These are phyloP conservation scores for Porites lobata DNA, from an alignment of 92 coral and sea anemone genomes.

Conservation along the genomic window DNA sequence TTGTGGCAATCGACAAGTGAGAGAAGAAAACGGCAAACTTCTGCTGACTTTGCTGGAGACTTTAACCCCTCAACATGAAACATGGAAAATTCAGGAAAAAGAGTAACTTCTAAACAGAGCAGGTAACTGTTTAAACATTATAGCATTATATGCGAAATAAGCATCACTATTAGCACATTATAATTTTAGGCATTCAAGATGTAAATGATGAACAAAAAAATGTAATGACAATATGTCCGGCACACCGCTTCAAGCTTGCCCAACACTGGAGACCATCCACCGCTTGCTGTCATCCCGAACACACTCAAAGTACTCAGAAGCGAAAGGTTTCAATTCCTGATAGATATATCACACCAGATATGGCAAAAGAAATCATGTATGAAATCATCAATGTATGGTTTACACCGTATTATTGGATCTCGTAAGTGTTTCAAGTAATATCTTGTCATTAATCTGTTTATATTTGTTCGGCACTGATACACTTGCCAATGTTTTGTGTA, in stretches of 20 bases:
- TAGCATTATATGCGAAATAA: background rate
- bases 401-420: constrained; percentile 17
- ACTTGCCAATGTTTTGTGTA: background rate
- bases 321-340: constrained; percentile 20
- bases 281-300: constrained; percentile 2
- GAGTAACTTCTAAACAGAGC: constrained; percentile 29
- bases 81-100: constrained; percentile 19
- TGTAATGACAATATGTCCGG: constrained; percentile 6
- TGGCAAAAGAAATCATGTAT: constrained; percentile 20
- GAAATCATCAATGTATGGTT: constrained; percentile 5
- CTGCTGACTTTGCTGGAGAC: background rate
- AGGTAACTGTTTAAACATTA: constrained; percentile 15
- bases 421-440: too few relatives aligned
- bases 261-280: constrained; percentile 6
- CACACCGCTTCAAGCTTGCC: constrained; percentile 17
- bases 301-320: constrained; percentile 27
- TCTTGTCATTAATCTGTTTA: too few relatives aligned
- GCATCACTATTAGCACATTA: background rate
- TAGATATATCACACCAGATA: constrained; percentile 28
- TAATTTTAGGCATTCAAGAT: constrained; percentile 32
- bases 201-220: constrained; percentile 19
- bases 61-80: background rate
- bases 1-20: constrained; percentile 8
- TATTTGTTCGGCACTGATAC: too few relatives aligned
- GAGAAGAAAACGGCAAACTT: background rate